Percentiles rank a stretch among this genome's conserved stretches.
Conservation (phyloP, 92 coral and sea anemone species). For the Micromussa lordhowensis region DNA sequence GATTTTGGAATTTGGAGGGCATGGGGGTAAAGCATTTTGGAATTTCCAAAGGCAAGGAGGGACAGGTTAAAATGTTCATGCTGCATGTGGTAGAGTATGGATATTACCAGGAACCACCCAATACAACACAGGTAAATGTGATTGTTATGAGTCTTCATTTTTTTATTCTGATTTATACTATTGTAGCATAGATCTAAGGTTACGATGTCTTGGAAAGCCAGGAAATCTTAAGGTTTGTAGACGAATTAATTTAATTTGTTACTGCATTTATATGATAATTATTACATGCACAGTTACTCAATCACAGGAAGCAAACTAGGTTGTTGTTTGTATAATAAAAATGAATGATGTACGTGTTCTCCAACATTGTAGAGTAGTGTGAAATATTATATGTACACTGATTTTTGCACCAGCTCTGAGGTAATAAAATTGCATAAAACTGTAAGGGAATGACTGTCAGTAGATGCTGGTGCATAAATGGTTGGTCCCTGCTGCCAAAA, state of each 20-base stretch:
- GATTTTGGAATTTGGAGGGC: no score
- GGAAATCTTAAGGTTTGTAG: slow-evolving; percentile 64
- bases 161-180: neutral
- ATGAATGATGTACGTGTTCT: no score
- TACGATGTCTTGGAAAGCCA: slow-evolving; percentile 69
- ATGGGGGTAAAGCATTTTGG: no score
- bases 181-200: slow-evolving; percentile 76
- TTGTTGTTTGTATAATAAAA: neutral
- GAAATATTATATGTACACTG: neutral
- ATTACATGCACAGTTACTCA: neutral
- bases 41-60: no score
- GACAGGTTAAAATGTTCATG: no score
- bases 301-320: neutral
- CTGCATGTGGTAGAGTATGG: no score
- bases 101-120: no score
- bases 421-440: no score
- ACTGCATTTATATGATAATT: neutral
- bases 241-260: neutral
- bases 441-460: no score
- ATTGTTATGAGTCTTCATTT: neutral
- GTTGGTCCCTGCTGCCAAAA: no score
- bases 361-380: neutral
- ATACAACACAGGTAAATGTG: neutral
- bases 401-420: neutral
- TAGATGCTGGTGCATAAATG: no score